Evolutionary conservation across 2,797 vertebrate species (phyloP).

Genomic region (Alauda arvensis): DNA sequence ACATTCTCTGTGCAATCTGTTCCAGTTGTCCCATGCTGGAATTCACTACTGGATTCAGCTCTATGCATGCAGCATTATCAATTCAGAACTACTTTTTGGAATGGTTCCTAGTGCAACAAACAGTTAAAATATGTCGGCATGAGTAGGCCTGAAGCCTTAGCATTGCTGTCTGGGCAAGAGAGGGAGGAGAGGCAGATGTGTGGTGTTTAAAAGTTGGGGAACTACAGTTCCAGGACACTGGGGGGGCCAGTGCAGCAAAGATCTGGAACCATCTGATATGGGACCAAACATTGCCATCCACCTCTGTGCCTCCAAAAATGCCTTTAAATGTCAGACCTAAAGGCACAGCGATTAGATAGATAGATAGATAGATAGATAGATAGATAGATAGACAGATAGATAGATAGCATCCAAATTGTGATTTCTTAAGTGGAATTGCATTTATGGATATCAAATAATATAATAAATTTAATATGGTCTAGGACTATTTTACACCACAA

Average conservation of each 20-base stretch:
- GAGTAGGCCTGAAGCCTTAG: background rate
- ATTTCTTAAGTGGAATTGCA: background rate
- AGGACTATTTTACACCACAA: background rate
- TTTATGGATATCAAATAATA: background rate
- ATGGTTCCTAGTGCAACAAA: background rate
- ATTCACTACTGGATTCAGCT: background rate
- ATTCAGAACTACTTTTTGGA: background rate
- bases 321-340: background rate
- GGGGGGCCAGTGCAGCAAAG: background rate
- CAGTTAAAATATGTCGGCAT: background rate
- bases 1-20: background rate
- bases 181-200: background rate
- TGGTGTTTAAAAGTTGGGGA: background rate
- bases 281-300: background rate
- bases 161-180: background rate
- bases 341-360: background rate
- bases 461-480: background rate
- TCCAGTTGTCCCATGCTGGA: background rate
- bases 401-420: background rate
- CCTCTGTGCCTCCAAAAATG: background rate
- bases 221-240: background rate
- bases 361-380: too few relatives aligned
- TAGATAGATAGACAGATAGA: too few relatives aligned
- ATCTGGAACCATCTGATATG: background rate
- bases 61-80: background rate